These are phyloP conservation scores for Lysiphlebus fabarum DNA, from an alignment of 1,140 invertebrate genomes.

Conservation along the genomic window DNA sequence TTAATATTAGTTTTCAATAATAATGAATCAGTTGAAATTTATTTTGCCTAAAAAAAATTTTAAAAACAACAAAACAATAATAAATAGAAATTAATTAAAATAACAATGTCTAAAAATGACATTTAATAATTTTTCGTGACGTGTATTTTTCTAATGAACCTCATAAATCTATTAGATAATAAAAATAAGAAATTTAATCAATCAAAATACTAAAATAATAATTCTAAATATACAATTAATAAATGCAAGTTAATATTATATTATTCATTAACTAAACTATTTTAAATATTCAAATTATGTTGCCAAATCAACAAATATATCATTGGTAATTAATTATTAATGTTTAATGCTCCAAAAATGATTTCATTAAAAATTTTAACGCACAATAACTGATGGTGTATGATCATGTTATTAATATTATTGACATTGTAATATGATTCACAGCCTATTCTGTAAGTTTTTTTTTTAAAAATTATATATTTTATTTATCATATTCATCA, in stretches of 20 bases:
- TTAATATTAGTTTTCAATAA: no score
- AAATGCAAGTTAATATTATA: no score
- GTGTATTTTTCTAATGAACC: conserved; percentile 47
- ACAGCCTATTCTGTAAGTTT: conserved; percentile 52
- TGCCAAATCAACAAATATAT: conserved; percentile 2
- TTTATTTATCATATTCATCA: conserved; percentile 13
- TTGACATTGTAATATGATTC: conserved; percentile 32
- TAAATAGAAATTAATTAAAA: conserved; percentile 17
- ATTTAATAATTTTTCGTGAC: conserved; percentile 49
- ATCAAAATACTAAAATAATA: conserved; percentile 19
- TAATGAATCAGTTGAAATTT: no score
- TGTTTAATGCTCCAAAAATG: conserved; percentile 25
- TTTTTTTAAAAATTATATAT: conserved; percentile 26
- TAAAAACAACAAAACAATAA: neutral
- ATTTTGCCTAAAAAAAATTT: neutral
- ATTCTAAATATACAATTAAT: neutral
- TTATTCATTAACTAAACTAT: no score
- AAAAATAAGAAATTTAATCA: conserved; percentile 19
- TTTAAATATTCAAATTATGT: neutral
- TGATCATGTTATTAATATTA: conserved; percentile 28
- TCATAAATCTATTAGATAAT: conserved; percentile 46
- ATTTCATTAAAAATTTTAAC: conserved; percentile 18
- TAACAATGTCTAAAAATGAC: conserved; percentile 36
- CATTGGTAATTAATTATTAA: conserved; percentile 8
- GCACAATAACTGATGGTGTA: conserved; percentile 29